Percentiles rank a stretch among this genome's conserved stretches.
Evolutionary conservation across 2,797 vertebrate species (phyloP).

Genomic region (Tolypeutes matacus): DNA sequence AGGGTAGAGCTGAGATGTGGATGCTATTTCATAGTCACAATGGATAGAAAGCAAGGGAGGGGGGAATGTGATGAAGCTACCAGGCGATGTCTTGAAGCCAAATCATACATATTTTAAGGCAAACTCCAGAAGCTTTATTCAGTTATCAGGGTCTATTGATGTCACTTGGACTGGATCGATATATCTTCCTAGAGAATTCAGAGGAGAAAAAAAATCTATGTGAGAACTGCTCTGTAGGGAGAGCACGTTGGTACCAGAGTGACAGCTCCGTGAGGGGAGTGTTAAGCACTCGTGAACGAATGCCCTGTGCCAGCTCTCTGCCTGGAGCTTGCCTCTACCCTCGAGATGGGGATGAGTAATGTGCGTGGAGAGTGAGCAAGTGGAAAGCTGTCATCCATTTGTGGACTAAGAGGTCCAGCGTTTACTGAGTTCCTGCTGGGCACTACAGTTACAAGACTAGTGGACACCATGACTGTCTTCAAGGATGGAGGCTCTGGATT

Average conservation of each 20-base stretch:
- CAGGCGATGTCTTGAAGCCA: not conserved
- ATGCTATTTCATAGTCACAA: not conserved
- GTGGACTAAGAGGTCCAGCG: not conserved
- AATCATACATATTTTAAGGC: conserved; percentile 77
- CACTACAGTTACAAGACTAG: not conserved
- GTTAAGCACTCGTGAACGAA: not conserved
- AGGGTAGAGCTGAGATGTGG: not conserved
- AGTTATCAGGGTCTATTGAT: conserved; percentile 77
- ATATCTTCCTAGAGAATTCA: conserved; percentile 79
- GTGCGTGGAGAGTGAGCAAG: not conserved
- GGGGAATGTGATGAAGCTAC: not conserved
- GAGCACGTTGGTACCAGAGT: conserved; percentile 38
- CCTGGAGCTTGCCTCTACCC: not conserved
- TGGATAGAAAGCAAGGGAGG: not conserved
- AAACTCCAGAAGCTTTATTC: conserved; percentile 76
- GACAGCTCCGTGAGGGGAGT: conserved; percentile 47
- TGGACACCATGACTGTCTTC: not conserved
- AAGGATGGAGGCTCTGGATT: not conserved
- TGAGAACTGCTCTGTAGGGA: conserved; percentile 71
- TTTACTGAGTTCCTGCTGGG: not conserved
- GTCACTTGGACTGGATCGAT: conserved; percentile 81
- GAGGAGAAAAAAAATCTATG: conserved; percentile 82
- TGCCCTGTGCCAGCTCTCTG: not conserved
- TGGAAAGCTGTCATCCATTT: not conserved
- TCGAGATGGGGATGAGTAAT: not conserved